A percentile compares a stretch with the other conserved stretches of the same genome.
Evolutionary conservation across 2,113 vertebrate species (phyloP).

Genomic region (Mesembrinibis cayennensis): DNA sequence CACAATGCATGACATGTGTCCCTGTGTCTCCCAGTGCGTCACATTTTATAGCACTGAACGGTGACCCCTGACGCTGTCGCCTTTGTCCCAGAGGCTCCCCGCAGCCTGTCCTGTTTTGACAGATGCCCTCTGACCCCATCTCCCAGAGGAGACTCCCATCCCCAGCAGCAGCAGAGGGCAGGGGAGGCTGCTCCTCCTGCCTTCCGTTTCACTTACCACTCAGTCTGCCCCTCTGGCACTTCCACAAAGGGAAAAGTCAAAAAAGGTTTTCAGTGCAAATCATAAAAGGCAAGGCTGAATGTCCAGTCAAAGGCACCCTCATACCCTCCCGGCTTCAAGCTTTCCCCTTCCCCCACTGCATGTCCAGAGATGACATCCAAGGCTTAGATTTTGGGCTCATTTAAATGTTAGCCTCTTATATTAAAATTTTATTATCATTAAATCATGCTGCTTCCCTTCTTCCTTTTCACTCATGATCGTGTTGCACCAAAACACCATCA

Average conservation of each 20-base stretch:
- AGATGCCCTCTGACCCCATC: neutral
- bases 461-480: neutral
- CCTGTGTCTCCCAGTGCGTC: fast-evolving
- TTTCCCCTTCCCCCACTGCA: neutral
- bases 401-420: neutral
- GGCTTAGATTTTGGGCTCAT: neutral
- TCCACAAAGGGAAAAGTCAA: neutral
- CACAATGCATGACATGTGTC: neutral
- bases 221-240: neutral
- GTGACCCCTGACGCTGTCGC: neutral
- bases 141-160: neutral
- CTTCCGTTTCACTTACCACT: neutral
- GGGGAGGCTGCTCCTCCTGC: neutral
- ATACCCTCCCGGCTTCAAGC: neutral
- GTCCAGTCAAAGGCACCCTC: neutral
- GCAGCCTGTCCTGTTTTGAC: neutral
- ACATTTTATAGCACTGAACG: neutral
- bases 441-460: neutral
- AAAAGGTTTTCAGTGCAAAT: neutral
- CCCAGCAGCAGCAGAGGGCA: neutral
- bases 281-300: neutral
- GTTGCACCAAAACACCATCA: neutral
- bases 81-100: neutral
- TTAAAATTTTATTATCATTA: neutral
- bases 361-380: neutral